Base-by-base conservation (phyloP, 1,140 invertebrate genomes). In the Aphelinus certus region DNA sequence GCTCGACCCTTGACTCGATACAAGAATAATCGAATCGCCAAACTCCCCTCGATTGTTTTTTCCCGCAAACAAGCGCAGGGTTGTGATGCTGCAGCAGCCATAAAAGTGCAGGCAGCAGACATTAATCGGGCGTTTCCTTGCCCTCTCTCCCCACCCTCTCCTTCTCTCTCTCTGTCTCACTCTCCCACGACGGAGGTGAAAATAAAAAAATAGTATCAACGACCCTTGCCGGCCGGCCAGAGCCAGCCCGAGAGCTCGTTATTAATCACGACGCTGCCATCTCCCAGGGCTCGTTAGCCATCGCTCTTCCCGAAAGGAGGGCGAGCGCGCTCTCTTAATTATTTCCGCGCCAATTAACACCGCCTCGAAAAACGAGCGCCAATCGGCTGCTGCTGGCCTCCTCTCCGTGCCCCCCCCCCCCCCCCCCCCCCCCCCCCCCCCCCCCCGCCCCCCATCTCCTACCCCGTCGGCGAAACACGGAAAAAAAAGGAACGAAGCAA, bases 341-440 rank as follows among this genome's bases (percentile, higher is more conserved):
- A 87, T 83, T 87, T 87, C 85, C 85, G 84, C 85, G 79, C 85
- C 85, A 87, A 87, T 87, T 87, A 87, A 87, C 83, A 85, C 81
- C 78, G 81, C 80, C 80, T 83, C 79, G 78, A 68, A 73, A 80
- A 80, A 81, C 70, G 63, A 68, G 76, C 82, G 67, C 81, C 81
- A 84, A 84, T 84, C 75, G 78, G 78, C 77, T 70, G 26, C 26
- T 26, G 51, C 51, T 53, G 51, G 51, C 51, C 9, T 9, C 9
- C 51, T 53, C 72, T 66, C 76, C 58, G 57, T 65, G 73, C 48
- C n/a, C 49, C 26, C 3, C 10, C 62, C 47, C 7, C 45, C 4
- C 0, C 10, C 26, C 26, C 26, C 26, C 26, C 10, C 62, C 47
- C 7, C 45, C 4, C n/a, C n/a, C 48, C n/a, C 49, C 26, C 3